phyloP scores from a whole-genome alignment of 2,113 vertebrate genomes.

The Mastomys coucha region DNA sequence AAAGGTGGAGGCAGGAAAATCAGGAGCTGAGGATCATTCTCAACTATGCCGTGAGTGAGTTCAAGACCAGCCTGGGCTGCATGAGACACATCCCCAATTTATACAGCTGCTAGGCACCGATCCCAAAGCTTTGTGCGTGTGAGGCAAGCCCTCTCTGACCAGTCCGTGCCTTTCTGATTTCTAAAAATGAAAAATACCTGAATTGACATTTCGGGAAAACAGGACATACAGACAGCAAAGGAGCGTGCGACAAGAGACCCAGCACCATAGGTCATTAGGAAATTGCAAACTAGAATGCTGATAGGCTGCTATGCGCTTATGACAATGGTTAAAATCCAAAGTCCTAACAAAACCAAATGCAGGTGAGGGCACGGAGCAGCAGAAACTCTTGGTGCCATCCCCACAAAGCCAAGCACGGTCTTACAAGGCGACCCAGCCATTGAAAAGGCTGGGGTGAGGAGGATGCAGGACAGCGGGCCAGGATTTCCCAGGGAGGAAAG shows the following conservation, averaged over 20 bases:
- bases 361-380: neutral
- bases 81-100: neutral
- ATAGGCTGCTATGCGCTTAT: neutral
- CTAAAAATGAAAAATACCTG: neutral
- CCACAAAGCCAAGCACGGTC: neutral
- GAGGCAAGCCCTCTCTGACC: neutral
- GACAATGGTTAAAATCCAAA: neutral
- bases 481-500: neutral
- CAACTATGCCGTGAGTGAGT: neutral
- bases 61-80: neutral
- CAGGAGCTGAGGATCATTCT: neutral
- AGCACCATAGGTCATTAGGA: neutral
- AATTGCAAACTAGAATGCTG: neutral
- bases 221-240: neutral
- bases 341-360: neutral
- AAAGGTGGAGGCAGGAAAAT: neutral
- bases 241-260: neutral
- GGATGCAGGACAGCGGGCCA: neutral
- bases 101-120: neutral
- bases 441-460: neutral
- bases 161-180: neutral
- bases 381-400: neutral
- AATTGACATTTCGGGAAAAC: neutral
- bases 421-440: neutral
- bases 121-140: neutral